Base-by-base conservation (phyloP, 2,797 vertebrate species). In the Gymnodraco acuticeps region DNA sequence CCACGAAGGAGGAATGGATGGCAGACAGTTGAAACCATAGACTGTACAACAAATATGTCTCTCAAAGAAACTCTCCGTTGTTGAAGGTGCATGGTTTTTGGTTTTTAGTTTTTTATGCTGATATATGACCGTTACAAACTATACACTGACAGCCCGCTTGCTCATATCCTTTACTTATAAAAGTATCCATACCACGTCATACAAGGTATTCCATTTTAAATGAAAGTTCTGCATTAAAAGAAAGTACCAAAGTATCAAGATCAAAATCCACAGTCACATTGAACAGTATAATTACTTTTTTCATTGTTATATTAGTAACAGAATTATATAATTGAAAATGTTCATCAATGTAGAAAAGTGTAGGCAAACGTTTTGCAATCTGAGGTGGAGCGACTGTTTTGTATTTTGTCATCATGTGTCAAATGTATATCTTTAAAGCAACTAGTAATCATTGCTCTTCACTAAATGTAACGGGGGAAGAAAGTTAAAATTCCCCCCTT, bases 361-460 rank as follows among this genome's bases (percentile, higher is more conserved):
- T 46, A 15, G 31, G 42, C 17, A 46, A 52, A 11, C 15, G 1
- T 20, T 10, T 6, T 42, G 48, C 12, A 64, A 17, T 3, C 19
- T 64, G 27, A 64, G 62, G 17, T n/a, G 46, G 11, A 63, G 27
- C 62, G 38, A 42, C 31, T 64, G 41, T 19, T 46, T 46, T 46
- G 60, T 27, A 27, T 31, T 3, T 23, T 31, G 60, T 27, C 20
- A 16, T 41, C 15, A 58, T 59, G 13, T 20, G 7, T 43, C 19
- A 23, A 13, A 23, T 62, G 16, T 58, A 2, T 42, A 14, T 31
- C 4, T 54, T 19, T 19, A 48, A 63, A 19, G 23, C 20, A 5
- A 17, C 9, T 47, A 16, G 2, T 47, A 38, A 4, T 23, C 33
- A 4, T 13, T 31, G 3, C 45, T 64, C 12, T 13, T 45, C 2